phyloP scores from a whole-genome alignment of 2,888 invertebrate genomes.

The Tinea pellionella region DNA sequence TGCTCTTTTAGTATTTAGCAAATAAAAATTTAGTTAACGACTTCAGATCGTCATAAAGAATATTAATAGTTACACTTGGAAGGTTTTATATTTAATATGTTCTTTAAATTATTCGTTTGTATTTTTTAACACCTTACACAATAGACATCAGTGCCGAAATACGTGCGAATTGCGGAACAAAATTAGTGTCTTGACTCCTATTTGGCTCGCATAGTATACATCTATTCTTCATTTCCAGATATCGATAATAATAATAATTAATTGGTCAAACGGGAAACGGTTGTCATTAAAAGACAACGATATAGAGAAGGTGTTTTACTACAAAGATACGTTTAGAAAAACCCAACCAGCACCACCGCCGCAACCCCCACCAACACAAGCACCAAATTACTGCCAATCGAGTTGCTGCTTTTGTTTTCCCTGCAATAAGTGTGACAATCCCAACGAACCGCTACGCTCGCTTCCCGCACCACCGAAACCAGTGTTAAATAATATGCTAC shows the following conservation, averaged over 20 bases:
- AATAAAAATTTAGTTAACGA: no score
- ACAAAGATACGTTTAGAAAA: slow-evolving; percentile 44
- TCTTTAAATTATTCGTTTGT: no score
- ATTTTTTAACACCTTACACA: no score
- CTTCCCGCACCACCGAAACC: slow-evolving; percentile 17
- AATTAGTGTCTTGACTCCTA: no score
- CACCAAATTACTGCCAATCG: slow-evolving; percentile 35
- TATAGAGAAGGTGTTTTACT: slow-evolving; percentile 53
- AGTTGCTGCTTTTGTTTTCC: slow-evolving; percentile 54
- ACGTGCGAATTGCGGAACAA: no score
- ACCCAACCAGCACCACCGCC: slow-evolving; percentile 1
- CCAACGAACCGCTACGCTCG: not conserved
- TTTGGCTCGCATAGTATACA: no score
- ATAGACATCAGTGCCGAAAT: no score
- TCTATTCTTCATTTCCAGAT: not conserved
- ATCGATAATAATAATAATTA: not conserved
- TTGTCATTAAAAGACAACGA: slow-evolving; percentile 43
- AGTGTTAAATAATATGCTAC: slow-evolving; percentile 31
- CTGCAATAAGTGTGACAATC: slow-evolving; percentile 23
- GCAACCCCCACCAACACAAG: not conserved
- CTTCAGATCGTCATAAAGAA: no score
- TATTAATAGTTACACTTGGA: no score
- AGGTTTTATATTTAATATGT: no score
- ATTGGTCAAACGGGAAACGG: not conserved
- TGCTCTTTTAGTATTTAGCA: no score